Conservation (phyloP, 1,140 invertebrate species). For the Drosophila obscura region DNA sequence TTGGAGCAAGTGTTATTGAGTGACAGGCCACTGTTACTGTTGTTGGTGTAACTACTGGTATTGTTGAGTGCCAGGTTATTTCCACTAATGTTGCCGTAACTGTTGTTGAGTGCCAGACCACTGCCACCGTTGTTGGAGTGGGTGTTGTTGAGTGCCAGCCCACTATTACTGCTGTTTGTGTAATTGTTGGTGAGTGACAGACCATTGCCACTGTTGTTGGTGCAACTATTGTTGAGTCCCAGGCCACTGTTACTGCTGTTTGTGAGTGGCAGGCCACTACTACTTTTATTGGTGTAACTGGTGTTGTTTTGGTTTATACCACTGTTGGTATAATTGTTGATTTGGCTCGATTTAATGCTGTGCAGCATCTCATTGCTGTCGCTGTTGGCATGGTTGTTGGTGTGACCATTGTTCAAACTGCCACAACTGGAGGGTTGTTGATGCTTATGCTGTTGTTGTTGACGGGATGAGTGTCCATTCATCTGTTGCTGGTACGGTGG, state of each 20-base stretch:
- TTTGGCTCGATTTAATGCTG: slow-evolving; percentile 29
- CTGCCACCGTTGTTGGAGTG: slow-evolving; percentile 14
- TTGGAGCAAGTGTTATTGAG: slow-evolving; percentile 4
- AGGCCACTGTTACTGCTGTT: slow-evolving; percentile 26
- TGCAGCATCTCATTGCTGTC: slow-evolving; percentile 26
- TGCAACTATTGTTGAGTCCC: not conserved
- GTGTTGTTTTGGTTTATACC: slow-evolving; percentile 23
- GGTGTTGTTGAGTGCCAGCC: not conserved
- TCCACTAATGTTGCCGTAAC: slow-evolving; percentile 9
- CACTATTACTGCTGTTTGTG: not conserved
- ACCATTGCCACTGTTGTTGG: slow-evolving; percentile 5
- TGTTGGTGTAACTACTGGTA: slow-evolving; percentile 10
- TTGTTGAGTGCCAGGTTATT: slow-evolving; percentile 19
- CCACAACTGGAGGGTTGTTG: slow-evolving; percentile 10
- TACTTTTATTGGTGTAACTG: slow-evolving; percentile 5
- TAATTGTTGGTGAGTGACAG: not conserved
- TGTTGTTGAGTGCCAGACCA: slow-evolving; percentile 15
- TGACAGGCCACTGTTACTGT: not conserved
- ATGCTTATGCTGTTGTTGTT: slow-evolving; percentile 27
- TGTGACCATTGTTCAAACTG: slow-evolving; percentile 1
- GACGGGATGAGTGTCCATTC: slow-evolving; percentile 3
- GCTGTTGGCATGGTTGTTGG: slow-evolving; percentile 14
- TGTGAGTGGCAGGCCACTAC: not conserved
- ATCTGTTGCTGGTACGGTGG: too few relatives aligned
- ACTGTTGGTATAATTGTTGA: slow-evolving; percentile 22